Evolutionary conservation across 2,888 invertebrate species (phyloP).

Genomic region (Trileptium ribeirensis): DNA sequence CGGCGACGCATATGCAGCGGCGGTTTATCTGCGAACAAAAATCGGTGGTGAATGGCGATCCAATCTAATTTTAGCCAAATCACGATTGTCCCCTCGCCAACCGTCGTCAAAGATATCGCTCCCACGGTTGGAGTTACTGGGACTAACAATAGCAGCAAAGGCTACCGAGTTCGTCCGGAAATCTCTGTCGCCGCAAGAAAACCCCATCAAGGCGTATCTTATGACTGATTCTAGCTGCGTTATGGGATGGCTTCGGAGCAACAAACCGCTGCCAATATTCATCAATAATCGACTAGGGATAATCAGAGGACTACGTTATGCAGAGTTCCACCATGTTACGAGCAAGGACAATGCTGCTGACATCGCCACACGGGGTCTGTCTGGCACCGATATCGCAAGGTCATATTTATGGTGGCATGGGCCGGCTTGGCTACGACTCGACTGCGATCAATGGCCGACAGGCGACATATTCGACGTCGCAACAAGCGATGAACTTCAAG

Average conservation of each 20-base stretch:
- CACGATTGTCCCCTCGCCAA: neutral
- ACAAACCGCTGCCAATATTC: no score
- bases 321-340: no score
- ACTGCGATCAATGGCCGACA: no score
- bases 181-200: neutral
- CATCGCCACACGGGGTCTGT: no score
- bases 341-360: no score
- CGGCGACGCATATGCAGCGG: neutral
- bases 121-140: slow-evolving; percentile 22
- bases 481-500: no score
- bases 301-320: no score
- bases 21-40: neutral
- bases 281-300: no score
- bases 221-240: neutral
- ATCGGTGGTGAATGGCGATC: neutral
- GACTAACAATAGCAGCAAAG: neutral
- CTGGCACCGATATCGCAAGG: no score
- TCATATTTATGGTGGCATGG: no score
- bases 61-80: neutral
- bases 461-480: no score
- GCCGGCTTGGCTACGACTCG: no score
- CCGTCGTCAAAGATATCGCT: neutral
- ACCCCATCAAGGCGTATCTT: neutral
- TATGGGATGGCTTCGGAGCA: neutral
- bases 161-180: neutral